These are phyloP conservation scores for Papilio glaucus DNA, from an alignment of 1,140 invertebrate species.

Conservation along the genomic window DNA sequence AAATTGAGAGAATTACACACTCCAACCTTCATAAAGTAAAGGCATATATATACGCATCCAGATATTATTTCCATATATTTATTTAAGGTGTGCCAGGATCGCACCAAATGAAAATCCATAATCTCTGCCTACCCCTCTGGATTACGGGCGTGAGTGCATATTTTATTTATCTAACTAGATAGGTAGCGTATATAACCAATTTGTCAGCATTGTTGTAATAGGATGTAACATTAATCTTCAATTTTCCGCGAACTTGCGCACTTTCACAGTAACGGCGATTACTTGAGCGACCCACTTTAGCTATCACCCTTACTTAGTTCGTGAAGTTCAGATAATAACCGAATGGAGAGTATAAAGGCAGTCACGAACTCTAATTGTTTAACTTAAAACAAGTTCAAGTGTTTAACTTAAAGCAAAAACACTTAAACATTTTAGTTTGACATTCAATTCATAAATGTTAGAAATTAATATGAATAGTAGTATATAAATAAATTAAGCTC, in stretches of 20 bases:
- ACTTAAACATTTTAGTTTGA: not conserved
- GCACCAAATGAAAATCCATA: too few relatives aligned
- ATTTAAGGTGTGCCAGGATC: too few relatives aligned
- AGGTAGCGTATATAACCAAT: not conserved
- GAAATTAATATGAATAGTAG: not conserved
- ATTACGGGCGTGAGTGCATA: too few relatives aligned
- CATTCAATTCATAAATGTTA: not conserved
- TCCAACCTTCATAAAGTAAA: too few relatives aligned
- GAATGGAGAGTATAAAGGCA: slow-evolving; percentile 11
- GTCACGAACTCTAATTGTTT: slow-evolving; percentile 22
- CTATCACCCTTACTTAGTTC: slow-evolving; percentile 23
- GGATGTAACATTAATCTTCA: not conserved
- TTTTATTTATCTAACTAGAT: too few relatives aligned
- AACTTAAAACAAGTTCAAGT: slow-evolving; percentile 12
- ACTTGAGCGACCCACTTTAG: slow-evolving; percentile 19
- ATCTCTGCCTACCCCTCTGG: too few relatives aligned
- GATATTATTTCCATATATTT: too few relatives aligned
- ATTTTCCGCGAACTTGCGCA: not conserved
- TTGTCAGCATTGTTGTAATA: not conserved
- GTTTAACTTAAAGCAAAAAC: not conserved
- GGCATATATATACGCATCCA: too few relatives aligned
- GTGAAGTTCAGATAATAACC: slow-evolving; percentile 25
- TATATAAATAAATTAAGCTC: not conserved
- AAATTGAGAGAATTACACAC: too few relatives aligned
- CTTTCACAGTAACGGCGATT: not conserved